phyloP scores from a whole-genome alignment of 2,797 vertebrate species.

The Enteromius argenteus region DNA sequence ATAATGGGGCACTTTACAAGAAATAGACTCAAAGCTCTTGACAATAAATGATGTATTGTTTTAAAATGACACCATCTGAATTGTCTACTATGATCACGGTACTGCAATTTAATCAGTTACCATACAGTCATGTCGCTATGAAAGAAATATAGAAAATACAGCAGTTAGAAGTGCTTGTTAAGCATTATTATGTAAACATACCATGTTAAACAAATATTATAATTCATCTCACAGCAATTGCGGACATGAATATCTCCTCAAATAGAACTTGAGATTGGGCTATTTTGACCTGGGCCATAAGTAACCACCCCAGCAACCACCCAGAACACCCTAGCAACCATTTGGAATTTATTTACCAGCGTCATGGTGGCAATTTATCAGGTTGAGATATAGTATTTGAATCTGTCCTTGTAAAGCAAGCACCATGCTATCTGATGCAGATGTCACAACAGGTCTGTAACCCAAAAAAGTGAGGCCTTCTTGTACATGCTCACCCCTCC shows the following conservation, averaged over 20 bases:
- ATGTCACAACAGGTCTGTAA: conserved; percentile 66
- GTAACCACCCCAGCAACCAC: neutral
- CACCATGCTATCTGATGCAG: conserved; percentile 49
- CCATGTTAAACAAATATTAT: neutral
- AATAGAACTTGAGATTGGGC: neutral
- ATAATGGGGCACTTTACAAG: neutral
- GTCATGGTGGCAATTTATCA: neutral
- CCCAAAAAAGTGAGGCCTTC: conserved; percentile 70
- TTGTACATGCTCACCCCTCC: conserved; percentile 72
- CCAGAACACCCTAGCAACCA: neutral
- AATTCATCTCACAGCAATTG: neutral
- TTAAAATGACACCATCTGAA: neutral
- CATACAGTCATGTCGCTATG: neutral
- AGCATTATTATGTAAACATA: neutral
- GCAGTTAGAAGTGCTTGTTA: neutral
- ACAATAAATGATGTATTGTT: neutral
- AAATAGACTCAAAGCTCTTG: neutral
- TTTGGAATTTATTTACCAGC: neutral
- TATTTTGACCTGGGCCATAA: neutral
- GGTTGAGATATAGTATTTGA: conserved; percentile 11
- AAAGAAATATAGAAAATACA: neutral
- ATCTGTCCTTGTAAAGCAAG: conserved; percentile 67
- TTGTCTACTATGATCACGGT: neutral
- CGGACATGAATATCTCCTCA: neutral
- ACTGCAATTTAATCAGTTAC: neutral